Conservation (phyloP, 2,797 vertebrate genomes). For the Kryptolebias ocellatus region DNA sequence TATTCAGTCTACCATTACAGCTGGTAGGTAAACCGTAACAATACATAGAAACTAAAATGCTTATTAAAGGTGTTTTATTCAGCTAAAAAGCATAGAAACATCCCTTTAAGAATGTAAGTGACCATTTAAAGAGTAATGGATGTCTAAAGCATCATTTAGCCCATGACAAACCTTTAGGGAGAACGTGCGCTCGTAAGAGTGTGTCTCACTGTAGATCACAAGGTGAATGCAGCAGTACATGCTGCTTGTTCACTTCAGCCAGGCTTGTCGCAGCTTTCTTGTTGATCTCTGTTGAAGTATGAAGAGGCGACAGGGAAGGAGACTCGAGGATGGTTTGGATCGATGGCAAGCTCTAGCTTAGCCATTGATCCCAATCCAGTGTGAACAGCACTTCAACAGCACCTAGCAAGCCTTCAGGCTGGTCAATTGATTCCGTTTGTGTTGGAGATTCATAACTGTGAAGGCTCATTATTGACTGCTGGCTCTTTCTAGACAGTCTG, state of each 20-base stretch:
- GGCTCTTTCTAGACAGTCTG: conserved; percentile 39
- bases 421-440: conserved; percentile 65
- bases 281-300: conserved; percentile 54
- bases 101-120: conserved; percentile 2
- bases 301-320: conserved; percentile 45
- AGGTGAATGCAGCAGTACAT: conserved; percentile 1
- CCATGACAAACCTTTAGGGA: conserved; percentile 8
- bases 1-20: not conserved
- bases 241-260: conserved; percentile 21
- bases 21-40: not conserved
- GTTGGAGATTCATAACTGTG: conserved; percentile 63
- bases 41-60: not conserved
- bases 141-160: conserved; percentile 31
- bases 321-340: conserved; percentile 47
- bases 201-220: conserved; percentile 39
- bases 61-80: conserved; percentile 9
- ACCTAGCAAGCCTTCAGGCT: conserved; percentile 44
- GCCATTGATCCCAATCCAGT: conserved; percentile 63
- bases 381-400: conserved; percentile 63
- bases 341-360: conserved; percentile 65
- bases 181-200: conserved; percentile 15
- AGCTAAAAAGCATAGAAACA: conserved; percentile 19
- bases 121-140: conserved; percentile 19
- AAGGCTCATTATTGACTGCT: conserved; percentile 66
- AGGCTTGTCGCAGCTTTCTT: conserved; percentile 26